These are phyloP conservation scores for Thryonomys swinderianus DNA, from an alignment of 2,113 vertebrate species.

Conservation along the genomic window DNA sequence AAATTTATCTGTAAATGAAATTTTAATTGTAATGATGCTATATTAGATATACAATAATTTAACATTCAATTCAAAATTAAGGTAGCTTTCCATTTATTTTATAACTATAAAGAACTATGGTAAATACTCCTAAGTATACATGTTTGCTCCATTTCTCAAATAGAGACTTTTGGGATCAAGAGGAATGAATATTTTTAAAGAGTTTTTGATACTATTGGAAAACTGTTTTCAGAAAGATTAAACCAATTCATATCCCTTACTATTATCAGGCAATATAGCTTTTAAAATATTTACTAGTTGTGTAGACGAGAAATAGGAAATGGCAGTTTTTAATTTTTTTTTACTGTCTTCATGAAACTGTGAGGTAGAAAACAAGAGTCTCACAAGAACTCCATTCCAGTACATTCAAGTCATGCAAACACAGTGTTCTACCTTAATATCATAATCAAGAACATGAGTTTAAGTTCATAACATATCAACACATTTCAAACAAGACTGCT, in stretches of 20 bases:
- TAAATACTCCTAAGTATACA: not conserved
- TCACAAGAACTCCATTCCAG: not conserved
- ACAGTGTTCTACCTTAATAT: not conserved
- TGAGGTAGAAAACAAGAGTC: slow-evolving; percentile 23
- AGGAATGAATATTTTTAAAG: not conserved
- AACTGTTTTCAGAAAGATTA: slow-evolving; percentile 19
- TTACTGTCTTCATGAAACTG: slow-evolving; percentile 9
- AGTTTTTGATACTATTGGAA: not conserved
- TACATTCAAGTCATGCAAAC: not conserved
- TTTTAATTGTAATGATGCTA: slow-evolving; percentile 27
- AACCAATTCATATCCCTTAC: not conserved
- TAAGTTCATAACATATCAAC: not conserved
- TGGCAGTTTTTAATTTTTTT: not conserved
- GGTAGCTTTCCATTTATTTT: not conserved
- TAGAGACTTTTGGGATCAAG: not conserved
- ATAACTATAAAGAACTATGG: not conserved
- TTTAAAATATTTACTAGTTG: not conserved
- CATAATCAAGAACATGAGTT: not conserved
- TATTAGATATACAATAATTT: slow-evolving; percentile 7
- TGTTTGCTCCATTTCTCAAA: slow-evolving; percentile 28
- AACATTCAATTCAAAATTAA: not conserved
- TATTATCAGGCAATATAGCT: not conserved
- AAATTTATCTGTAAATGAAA: not conserved
- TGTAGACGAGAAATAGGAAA: not conserved
- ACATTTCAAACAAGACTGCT: not conserved